Conservation (phyloP, 2,797 vertebrate genomes). For the Hephaestus fuliginosus region DNA sequence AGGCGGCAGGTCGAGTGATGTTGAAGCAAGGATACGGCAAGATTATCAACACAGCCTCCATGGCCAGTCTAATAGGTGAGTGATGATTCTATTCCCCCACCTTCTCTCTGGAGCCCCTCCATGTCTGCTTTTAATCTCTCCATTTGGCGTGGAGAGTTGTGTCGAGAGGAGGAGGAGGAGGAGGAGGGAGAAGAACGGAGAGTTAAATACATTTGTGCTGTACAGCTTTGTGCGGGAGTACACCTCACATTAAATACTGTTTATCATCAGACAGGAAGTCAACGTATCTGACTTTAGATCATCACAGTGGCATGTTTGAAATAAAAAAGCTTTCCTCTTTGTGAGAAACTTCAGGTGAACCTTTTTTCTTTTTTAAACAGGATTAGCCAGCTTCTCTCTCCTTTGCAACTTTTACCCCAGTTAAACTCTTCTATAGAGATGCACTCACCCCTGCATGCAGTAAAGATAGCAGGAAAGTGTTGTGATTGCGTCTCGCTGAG, state of each 20-base stretch:
- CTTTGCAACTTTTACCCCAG: constrained; percentile 57
- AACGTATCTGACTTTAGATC: constrained; percentile 24
- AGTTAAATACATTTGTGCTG: constrained; percentile 56
- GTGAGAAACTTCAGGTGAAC: constrained; percentile 35
- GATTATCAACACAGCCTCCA: constrained; percentile 97
- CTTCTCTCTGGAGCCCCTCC: constrained; percentile 75
- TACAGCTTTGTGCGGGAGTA: constrained; percentile 26
- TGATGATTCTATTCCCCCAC: constrained; percentile 85
- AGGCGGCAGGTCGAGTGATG: constrained; percentile 94
- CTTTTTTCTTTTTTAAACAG: constrained; percentile 25
- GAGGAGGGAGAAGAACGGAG: background rate
- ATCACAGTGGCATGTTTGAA: constrained; percentile 1
- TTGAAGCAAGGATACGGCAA: constrained; percentile 95
- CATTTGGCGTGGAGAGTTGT: constrained; percentile 62
- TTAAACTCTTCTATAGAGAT: constrained; percentile 54
- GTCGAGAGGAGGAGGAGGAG: constrained; percentile 29
- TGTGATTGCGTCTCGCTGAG: constrained; percentile 77
- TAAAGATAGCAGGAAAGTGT: constrained; percentile 67
- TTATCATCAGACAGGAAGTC: constrained; percentile 33
- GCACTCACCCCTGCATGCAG: constrained; percentile 58
- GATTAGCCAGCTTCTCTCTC: constrained; percentile 60
- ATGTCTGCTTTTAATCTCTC: constrained; percentile 74
- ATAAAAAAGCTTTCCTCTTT: constrained; percentile 33
- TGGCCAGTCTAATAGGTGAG: constrained; percentile 98
- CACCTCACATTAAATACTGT: constrained; percentile 44